phyloP scores from a whole-genome alignment of 2,888 invertebrate species.

The Pammene aurita region DNA sequence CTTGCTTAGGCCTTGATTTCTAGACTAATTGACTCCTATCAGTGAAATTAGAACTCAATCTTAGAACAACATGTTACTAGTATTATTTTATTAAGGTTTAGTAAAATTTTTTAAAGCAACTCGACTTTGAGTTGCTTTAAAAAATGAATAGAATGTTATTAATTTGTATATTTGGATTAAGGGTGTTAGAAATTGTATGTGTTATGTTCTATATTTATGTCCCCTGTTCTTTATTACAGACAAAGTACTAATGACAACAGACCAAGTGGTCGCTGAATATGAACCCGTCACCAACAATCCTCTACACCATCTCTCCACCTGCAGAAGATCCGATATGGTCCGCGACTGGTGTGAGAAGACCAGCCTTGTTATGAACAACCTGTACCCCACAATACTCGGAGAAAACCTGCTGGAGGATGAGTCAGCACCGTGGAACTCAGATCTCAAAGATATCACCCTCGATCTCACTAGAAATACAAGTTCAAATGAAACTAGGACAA shows the following conservation, averaged over 20 bases:
- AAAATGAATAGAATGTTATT: no score
- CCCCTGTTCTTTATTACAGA: slow-evolving; percentile 65
- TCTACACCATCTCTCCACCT: slow-evolving; percentile 52
- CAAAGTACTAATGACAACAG: slow-evolving; percentile 85
- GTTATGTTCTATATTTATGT: not conserved
- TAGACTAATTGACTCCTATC: no score
- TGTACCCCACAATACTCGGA: slow-evolving; percentile 73
- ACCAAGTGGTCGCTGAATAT: slow-evolving; percentile 85
- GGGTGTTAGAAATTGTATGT: no score
- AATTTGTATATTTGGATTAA: no score
- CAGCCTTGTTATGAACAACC: slow-evolving; percentile 69
- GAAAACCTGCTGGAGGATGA: slow-evolving; percentile 70
- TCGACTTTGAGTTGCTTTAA: no score
- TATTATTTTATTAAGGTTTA: no score
- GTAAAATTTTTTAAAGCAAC: no score
- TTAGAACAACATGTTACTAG: no score
- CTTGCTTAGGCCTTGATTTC: no score
- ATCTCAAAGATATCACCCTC: slow-evolving; percentile 57
- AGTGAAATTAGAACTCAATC: no score
- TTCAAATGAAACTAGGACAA: slow-evolving; percentile 55
- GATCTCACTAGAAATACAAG: slow-evolving; percentile 57
- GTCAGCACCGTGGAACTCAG: slow-evolving; percentile 59
- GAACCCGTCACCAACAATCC: slow-evolving; percentile 65
- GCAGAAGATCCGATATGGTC: slow-evolving; percentile 72
- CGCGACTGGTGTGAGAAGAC: slow-evolving; percentile 76